Conservation (phyloP, 2,888 invertebrate species). For the Aplocera efformata region DNA sequence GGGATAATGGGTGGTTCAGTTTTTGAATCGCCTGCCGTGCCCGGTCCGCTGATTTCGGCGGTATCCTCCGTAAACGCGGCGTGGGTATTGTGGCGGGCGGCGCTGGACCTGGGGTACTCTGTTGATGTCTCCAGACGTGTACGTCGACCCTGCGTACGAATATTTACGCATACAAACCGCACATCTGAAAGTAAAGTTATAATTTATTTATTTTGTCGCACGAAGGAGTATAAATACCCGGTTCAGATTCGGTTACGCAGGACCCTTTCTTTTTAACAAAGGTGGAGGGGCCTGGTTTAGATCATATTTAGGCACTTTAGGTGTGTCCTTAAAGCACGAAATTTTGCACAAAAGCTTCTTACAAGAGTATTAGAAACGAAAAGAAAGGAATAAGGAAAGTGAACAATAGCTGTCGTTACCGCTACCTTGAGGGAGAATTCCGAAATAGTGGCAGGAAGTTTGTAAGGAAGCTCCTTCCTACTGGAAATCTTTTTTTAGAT, state of each 20-base stretch:
- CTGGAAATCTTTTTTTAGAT: no score
- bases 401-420: no score
- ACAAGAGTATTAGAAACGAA: no score
- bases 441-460: no score
- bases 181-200: slow-evolving; percentile 46
- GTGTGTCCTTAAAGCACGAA: no score
- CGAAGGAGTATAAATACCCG: background rate
- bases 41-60: background rate
- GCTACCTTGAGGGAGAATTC: no score
- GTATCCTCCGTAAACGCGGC: slow-evolving; percentile 6
- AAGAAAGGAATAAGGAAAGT: no score
- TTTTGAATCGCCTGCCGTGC: slow-evolving; percentile 31
- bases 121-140: slow-evolving; percentile 45
- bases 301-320: no score
- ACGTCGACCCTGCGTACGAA: slow-evolving; percentile 32
- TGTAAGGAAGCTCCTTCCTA: no score
- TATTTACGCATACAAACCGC: slow-evolving; percentile 64
- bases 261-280: no score
- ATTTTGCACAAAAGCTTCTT: no score
- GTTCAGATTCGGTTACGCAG: background rate
- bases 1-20: slow-evolving; percentile 5
- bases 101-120: slow-evolving; percentile 57
- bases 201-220: slow-evolving; percentile 1
- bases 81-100: slow-evolving; percentile 23
- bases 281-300: no score